Evolutionary conservation across 2,797 vertebrate genomes (phyloP).

Genomic region (Pampus argenteus): DNA sequence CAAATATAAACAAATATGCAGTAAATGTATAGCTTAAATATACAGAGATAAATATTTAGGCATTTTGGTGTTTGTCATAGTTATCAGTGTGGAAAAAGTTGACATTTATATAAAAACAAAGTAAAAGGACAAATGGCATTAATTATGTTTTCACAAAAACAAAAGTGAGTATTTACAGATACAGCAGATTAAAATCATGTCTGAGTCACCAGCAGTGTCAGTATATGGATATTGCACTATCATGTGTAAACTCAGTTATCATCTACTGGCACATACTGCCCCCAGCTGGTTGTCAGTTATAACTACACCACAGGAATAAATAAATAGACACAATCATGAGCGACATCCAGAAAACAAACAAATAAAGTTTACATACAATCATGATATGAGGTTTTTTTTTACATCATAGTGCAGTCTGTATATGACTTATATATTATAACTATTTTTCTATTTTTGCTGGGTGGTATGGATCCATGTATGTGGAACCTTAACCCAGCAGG

Average conservation of each 20-base stretch:
- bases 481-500: not conserved
- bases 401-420: not conserved
- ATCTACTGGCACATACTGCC: slow-evolving; percentile 36
- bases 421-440: not conserved
- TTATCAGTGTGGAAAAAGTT: no score
- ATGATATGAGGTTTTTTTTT: not conserved
- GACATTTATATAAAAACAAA: not conserved
- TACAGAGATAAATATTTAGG: not conserved
- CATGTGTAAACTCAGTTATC: not conserved
- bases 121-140: not conserved
- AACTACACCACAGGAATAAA: slow-evolving; percentile 34
- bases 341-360: not conserved
- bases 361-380: not conserved
- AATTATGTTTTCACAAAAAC: not conserved
- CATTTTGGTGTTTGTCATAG: not conserved
- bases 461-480: not conserved
- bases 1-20: not conserved
- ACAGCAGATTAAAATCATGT: no score
- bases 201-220: no score
- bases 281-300: slow-evolving; percentile 38
- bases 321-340: not conserved
- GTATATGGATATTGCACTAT: not conserved
- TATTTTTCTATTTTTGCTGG: not conserved
- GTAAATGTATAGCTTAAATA: not conserved
- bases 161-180: not conserved